Evolutionary conservation across 2,113 vertebrate genomes (phyloP).

Genomic region (Argyrosomus japonicus): DNA sequence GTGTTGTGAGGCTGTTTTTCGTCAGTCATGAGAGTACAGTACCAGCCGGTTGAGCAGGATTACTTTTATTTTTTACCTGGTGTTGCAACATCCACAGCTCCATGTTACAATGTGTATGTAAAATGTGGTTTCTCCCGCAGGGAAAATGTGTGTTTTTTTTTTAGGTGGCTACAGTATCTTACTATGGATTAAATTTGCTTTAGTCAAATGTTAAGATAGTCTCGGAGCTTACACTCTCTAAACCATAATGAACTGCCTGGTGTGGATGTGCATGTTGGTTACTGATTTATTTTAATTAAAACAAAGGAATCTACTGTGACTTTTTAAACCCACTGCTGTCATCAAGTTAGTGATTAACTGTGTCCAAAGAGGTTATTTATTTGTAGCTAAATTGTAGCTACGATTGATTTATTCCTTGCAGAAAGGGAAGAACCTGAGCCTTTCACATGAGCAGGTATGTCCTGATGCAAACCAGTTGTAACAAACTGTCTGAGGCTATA

Average conservation of each 20-base stretch:
- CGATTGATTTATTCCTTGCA: conserved; percentile 45
- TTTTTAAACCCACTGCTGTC: background rate
- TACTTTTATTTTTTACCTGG: conserved; percentile 44
- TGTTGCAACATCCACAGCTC: conserved; percentile 38
- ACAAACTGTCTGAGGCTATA: conserved; percentile 31
- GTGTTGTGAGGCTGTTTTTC: conserved; percentile 11
- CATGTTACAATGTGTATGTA: background rate
- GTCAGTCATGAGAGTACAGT: conserved; percentile 29
- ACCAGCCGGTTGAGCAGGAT: conserved; percentile 62
- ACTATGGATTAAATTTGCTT: background rate
- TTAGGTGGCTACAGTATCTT: background rate
- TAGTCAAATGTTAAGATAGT: background rate
- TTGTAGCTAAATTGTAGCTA: conserved; percentile 6
- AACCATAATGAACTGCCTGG: background rate
- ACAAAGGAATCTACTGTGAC: conserved; percentile 46
- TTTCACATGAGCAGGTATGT: conserved; percentile 16
- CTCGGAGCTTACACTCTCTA: background rate
- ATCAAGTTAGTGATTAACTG: conserved; percentile 59
- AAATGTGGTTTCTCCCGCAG: background rate
- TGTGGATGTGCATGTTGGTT: conserved; percentile 7
- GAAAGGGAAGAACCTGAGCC: conserved; percentile 8
- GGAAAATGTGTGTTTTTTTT: background rate
- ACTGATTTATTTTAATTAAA: conserved; percentile 27
- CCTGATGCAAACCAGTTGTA: conserved; percentile 10
- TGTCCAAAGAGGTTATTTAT: conserved; percentile 29